A percentile compares a stretch with the other conserved stretches of the same genome.
Conservation (phyloP, 1,140 invertebrate species). For the Hypothenemus hampei region DNA sequence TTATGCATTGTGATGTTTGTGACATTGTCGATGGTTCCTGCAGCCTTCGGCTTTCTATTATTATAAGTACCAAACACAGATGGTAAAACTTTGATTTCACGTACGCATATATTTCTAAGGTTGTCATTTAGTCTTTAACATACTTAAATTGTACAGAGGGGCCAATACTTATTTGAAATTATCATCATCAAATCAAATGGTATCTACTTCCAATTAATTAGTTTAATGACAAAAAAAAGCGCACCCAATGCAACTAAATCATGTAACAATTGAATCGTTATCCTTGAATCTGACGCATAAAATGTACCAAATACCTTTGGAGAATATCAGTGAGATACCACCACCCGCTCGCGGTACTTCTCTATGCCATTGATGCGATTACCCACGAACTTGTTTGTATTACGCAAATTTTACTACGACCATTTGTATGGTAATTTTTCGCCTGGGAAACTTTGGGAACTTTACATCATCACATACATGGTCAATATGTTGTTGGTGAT, state of each 20-base stretch:
- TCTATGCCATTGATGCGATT: background rate
- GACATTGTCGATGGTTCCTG: no score
- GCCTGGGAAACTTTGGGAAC: slow-evolving; percentile 14
- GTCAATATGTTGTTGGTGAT: slow-evolving; percentile 4
- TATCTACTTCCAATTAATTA: background rate
- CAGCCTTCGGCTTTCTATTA: slow-evolving; percentile 17
- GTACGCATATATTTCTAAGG: no score
- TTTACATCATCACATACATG: slow-evolving; percentile 16
- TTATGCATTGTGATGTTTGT: no score
- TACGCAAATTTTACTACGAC: slow-evolving; percentile 18
- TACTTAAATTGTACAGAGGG: background rate
- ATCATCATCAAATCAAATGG: background rate
- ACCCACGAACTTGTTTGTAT: background rate
- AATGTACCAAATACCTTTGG: slow-evolving; percentile 18
- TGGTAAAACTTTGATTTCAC: no score
- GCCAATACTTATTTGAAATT: no score
- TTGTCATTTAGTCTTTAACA: background rate
- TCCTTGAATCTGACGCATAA: slow-evolving; percentile 39
- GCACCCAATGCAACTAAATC: slow-evolving; percentile 14
- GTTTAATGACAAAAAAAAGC: slow-evolving; percentile 8
- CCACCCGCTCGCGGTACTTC: background rate
- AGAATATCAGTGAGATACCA: background rate
- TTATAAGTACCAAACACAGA: no score
- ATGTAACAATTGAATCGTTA: slow-evolving; percentile 9
- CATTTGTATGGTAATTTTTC: slow-evolving; percentile 22